Evolutionary conservation across 1,140 invertebrate species (phyloP), one percentile per base, ranked within the genome.

Genomic region (Tetranychus cinnabarinus): DNA sequence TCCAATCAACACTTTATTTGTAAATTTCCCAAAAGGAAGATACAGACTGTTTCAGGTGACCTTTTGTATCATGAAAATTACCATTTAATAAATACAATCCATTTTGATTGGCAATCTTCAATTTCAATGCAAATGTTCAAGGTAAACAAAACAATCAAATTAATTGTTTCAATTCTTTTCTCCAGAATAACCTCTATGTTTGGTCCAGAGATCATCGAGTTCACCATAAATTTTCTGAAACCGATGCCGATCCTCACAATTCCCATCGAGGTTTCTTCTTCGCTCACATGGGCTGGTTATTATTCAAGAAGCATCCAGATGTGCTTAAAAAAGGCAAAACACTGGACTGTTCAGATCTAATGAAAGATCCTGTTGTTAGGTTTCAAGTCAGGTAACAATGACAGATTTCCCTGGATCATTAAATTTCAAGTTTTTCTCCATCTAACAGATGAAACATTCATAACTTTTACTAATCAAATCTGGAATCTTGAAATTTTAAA

Each of bases 171-270:
- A 82, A 79, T 61, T 86, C 93, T 67, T 87, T 85, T 1, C 69
- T 91, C 15, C 84, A 88, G 84, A 91, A 96, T 74, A 80, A 85
- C 52, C 83, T 88, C n/a, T 81, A 84, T 61, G 88, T 92, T 70
- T 97, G 92, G 91, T 79, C 82, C 0, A 77, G 91, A 62, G 90
- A 96, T 72, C 92, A 97, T 73, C 78, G 92, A 65, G 85, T 93
- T 63, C 92, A 97, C 71, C 92, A 97, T 75, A 96, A 97, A 71
- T 96, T 83, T 74, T 86, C 84, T 3, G 92, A 97, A 72, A 96
- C 92, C 0, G 80, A 95, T 72, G 92, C 89, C 4, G 92, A 97
- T 75, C 91, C 92, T 0, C 89, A 97, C 69, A 95, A 96, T 72
- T 86, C 88, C 2, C 88, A 79, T 7, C 77, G 91, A 15, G 91